These are phyloP conservation scores for Phenganax marumi DNA, from an alignment of 92 coral and sea anemone species.

Conservation along the genomic window DNA sequence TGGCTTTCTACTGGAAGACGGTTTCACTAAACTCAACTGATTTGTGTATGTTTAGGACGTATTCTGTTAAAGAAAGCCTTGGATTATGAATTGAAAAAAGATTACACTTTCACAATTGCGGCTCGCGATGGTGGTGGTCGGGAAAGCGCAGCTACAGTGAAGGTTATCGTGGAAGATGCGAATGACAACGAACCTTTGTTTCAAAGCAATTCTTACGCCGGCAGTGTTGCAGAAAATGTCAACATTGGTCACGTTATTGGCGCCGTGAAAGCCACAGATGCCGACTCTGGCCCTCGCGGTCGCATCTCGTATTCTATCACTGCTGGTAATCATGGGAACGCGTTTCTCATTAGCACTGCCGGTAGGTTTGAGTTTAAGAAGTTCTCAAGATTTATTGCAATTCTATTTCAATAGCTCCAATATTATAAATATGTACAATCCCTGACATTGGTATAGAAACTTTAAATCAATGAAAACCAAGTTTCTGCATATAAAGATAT, in stretches of 20 bases:
- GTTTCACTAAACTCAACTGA: background rate
- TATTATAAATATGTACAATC: no score
- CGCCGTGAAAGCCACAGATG: slow-evolving; percentile 67
- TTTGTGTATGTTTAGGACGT: background rate
- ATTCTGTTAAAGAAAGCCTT: background rate
- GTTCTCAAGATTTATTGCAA: background rate
- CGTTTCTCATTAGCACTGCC: slow-evolving; percentile 62
- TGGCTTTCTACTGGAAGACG: no score
- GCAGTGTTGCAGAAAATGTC: slow-evolving; percentile 60
- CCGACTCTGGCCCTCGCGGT: slow-evolving; percentile 87
- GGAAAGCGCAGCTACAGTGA: slow-evolving; percentile 51
- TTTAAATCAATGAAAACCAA: no score
- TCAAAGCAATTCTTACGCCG: slow-evolving; percentile 47
- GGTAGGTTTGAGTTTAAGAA: slow-evolving; percentile 15
- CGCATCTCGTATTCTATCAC: slow-evolving; percentile 65
- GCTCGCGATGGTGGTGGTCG: slow-evolving; percentile 77
- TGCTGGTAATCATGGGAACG: slow-evolving; percentile 61
- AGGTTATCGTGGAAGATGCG: slow-evolving; percentile 67
- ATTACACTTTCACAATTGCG: slow-evolving; percentile 57
- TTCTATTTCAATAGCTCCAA: background rate
- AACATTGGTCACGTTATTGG: slow-evolving; percentile 56
- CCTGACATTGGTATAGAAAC: no score
- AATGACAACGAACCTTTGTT: slow-evolving; percentile 84
- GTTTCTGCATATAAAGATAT: no score
- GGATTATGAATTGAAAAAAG: slow-evolving; percentile 70